Conservation (phyloP, 1,140 invertebrate species). For the Nephotettix cincticeps region DNA sequence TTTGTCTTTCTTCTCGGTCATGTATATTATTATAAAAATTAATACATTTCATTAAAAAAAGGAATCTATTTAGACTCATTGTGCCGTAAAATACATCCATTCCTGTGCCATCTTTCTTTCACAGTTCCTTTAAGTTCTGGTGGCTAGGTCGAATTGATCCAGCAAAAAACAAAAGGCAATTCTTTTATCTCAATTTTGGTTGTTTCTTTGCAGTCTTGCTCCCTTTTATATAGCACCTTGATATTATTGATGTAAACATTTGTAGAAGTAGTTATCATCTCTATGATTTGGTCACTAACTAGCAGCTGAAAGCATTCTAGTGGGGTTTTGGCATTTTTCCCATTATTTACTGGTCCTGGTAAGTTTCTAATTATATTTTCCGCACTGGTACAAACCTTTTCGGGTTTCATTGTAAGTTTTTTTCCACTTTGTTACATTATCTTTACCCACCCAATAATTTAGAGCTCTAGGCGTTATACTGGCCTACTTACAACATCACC, state of each 20-base stretch:
- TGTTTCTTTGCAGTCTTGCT: not conserved
- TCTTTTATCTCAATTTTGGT: constrained; percentile 8
- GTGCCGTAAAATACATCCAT: constrained; percentile 26
- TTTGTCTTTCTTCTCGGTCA: constrained; percentile 40
- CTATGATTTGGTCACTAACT: constrained; percentile 32
- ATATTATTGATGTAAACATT: constrained; percentile 28
- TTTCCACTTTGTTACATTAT: constrained; percentile 21
- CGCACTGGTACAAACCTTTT: not conserved
- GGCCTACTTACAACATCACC: not conserved
- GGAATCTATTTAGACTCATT: constrained; percentile 42
- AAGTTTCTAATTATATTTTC: constrained; percentile 13
- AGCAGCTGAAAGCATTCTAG: constrained; percentile 28
- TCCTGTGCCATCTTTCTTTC: constrained; percentile 23
- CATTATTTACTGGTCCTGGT: not conserved
- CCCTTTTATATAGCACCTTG: not conserved
- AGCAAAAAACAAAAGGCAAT: too few relatives aligned
- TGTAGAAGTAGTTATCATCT: constrained; percentile 31
- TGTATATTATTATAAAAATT: constrained; percentile 42
- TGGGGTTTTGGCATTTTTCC: constrained; percentile 20
- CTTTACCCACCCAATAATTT: constrained; percentile 11
- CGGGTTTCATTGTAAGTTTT: not conserved
- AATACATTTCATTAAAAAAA: constrained; percentile 37
- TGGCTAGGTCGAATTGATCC: too few relatives aligned
- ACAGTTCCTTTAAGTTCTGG: constrained; percentile 31
- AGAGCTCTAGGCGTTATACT: not conserved